Conservation (phyloP, 2,888 invertebrate genomes). For the Apamea epomidion region DNA sequence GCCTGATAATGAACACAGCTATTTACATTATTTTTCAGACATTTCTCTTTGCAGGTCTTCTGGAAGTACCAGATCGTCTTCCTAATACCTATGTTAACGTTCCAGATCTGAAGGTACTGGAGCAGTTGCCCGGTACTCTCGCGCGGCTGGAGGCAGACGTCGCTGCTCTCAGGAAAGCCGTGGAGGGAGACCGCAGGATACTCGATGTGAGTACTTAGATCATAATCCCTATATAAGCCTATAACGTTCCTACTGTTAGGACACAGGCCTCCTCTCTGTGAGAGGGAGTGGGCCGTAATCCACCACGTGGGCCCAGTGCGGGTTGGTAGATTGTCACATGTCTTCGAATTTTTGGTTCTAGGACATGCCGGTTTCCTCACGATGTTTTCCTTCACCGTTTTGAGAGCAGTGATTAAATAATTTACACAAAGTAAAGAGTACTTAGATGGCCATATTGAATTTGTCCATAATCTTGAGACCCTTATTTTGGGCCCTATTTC, state of each 20-base stretch:
- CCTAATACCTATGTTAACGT: constrained; percentile 5
- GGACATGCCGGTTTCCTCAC: too few relatives aligned
- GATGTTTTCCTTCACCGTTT: too few relatives aligned
- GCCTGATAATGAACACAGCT: too few relatives aligned
- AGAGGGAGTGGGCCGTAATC: too few relatives aligned
- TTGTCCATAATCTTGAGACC: neutral
- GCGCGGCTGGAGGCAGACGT: constrained; percentile 86
- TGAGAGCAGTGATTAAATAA: too few relatives aligned
- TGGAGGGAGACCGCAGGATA: constrained; percentile 83
- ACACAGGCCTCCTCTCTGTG: too few relatives aligned
- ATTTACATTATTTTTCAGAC: neutral
- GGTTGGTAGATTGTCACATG: too few relatives aligned
- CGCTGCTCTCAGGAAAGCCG: constrained; percentile 85
- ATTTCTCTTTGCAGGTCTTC: neutral
- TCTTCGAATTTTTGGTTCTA: too few relatives aligned
- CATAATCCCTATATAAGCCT: too few relatives aligned
- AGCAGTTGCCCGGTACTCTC: constrained; percentile 85
- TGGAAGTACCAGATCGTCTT: neutral
- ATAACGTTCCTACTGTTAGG: too few relatives aligned
- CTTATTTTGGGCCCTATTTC: neutral
- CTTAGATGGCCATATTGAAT: neutral
- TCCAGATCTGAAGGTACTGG: constrained; percentile 86
- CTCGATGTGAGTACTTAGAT: constrained; percentile 64
- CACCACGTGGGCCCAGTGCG: too few relatives aligned
- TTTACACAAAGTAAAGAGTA: neutral